Evolutionary conservation across 2,797 vertebrate genomes (phyloP).

Genomic region (Leuciscus waleckii): DNA sequence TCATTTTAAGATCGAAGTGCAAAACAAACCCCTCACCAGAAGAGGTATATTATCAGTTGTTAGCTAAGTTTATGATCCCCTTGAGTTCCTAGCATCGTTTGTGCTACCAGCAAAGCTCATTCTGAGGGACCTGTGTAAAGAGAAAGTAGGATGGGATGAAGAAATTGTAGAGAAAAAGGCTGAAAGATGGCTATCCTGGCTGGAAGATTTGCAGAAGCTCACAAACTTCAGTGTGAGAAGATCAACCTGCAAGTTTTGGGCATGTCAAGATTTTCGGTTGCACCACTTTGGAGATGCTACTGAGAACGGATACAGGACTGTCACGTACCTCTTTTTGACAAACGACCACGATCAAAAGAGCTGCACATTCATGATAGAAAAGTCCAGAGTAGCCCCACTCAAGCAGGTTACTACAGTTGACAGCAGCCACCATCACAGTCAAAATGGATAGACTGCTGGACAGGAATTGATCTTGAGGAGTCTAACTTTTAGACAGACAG

Average conservation of each 20-base stretch:
- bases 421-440: constrained; percentile 20
- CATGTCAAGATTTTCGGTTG: constrained; percentile 3
- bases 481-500: constrained; percentile 48
- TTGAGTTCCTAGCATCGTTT: too few species aligned
- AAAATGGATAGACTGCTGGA: constrained; percentile 21
- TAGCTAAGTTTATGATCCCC: too few species aligned
- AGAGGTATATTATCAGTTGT: too few species aligned
- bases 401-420: constrained; percentile 30
- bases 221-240: constrained; percentile 5
- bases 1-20: too few species aligned
- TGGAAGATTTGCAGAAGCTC: background rate
- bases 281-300: constrained; percentile 22
- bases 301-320: constrained; percentile 3
- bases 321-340: background rate
- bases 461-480: constrained; percentile 8
- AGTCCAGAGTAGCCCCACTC: background rate
- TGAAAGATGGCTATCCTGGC: background rate
- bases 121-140: constrained; percentile 14
- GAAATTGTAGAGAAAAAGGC: constrained; percentile 10
- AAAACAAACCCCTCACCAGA: too few species aligned
- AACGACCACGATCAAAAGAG: background rate
- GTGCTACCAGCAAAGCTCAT: constrained; percentile 11
- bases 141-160: constrained; percentile 22
- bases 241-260: background rate
- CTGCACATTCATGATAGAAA: background rate